Evolutionary conservation across 2,888 invertebrate genomes (phyloP).

Genomic region (Frankliniella intonsa): DNA sequence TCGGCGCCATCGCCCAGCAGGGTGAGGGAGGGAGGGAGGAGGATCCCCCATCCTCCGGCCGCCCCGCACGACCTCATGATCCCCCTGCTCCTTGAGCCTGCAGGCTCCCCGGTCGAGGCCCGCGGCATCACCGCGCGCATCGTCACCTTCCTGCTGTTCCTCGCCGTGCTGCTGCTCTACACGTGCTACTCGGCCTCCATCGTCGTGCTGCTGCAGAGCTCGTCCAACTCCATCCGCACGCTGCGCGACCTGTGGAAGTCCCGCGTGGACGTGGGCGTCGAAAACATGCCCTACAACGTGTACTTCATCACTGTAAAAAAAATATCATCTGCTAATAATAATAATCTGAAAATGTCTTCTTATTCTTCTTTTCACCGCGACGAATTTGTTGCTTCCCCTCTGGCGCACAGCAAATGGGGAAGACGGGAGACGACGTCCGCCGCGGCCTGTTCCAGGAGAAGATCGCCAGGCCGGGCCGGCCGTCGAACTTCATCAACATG

Average conservation of each 20-base stretch:
- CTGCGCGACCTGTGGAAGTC: slow-evolving; percentile 35
- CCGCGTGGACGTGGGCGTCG: slow-evolving; percentile 33
- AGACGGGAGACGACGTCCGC: background rate
- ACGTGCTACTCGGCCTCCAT: slow-evolving; percentile 37
- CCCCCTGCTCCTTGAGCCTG: background rate
- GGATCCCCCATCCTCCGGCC: too few species aligned
- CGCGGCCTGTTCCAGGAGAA: background rate
- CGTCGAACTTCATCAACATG: background rate
- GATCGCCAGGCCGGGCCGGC: background rate
- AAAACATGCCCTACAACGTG: slow-evolving; percentile 34
- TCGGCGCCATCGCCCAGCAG: slow-evolving; percentile 36
- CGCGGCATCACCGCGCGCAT: slow-evolving; percentile 34
- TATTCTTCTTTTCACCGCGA: background rate
- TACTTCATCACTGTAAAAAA: slow-evolving; percentile 35
- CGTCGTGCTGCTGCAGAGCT: slow-evolving; percentile 36
- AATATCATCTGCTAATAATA: too few species aligned
- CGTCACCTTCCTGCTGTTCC: slow-evolving; percentile 34
- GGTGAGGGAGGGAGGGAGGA: slow-evolving; percentile 30
- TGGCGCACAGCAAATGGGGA: background rate
- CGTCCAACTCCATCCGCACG: slow-evolving; percentile 34
- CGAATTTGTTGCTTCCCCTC: too few species aligned
- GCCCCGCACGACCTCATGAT: background rate
- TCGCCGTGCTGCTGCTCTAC: slow-evolving; percentile 36
- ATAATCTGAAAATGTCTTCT: background rate
- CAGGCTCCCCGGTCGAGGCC: slow-evolving; percentile 34